phyloP scores from a whole-genome alignment of 2,888 invertebrate genomes.

The Scaptomyza polygonia region DNA sequence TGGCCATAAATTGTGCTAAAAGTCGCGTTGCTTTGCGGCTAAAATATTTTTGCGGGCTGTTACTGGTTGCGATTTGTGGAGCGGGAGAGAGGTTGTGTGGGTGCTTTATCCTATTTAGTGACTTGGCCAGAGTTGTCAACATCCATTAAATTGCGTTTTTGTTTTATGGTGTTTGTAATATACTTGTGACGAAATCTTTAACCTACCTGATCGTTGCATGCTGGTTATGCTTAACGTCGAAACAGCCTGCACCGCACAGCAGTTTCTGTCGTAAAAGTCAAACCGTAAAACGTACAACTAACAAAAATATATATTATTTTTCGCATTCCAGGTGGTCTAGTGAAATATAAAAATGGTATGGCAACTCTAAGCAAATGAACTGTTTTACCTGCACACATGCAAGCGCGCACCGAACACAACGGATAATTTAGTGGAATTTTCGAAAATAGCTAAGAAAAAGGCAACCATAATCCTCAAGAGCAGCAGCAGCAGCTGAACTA shows the following conservation, averaged over 20 bases:
- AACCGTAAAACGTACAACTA: slow-evolving; percentile 42
- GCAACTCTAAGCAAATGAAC: slow-evolving; percentile 77
- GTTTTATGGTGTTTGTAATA: slow-evolving; percentile 23
- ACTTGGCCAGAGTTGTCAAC: slow-evolving; percentile 51
- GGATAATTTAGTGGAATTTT: slow-evolving; percentile 77
- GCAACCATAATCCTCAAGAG: slow-evolving; percentile 66
- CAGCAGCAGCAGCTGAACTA: slow-evolving; percentile 33
- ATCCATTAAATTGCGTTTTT: slow-evolving; percentile 11
- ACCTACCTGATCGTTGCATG: slow-evolving; percentile 48
- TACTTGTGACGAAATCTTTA: slow-evolving; percentile 25
- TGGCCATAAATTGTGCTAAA: slow-evolving; percentile 63
- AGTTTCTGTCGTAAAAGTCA: slow-evolving; percentile 45
- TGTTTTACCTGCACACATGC: slow-evolving; percentile 74
- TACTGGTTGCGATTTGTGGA: slow-evolving; percentile 11
- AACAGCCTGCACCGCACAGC: slow-evolving; percentile 7
- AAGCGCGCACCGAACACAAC: slow-evolving; percentile 46
- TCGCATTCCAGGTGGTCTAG: slow-evolving; percentile 71
- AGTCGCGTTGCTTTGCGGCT: slow-evolving; percentile 47
- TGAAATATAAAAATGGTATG: slow-evolving; percentile 38
- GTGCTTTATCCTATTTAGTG: slow-evolving; percentile 62
- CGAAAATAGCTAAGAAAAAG: slow-evolving; percentile 73
- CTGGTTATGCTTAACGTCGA: slow-evolving; percentile 30
- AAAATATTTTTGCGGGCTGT: slow-evolving; percentile 42
- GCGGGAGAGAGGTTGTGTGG: slow-evolving; percentile 24
- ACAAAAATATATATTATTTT: slow-evolving; percentile 55